Percentiles rank a stretch among this genome's conserved stretches.
These are phyloP conservation scores for Lophius americanus DNA, from an alignment of 2,797 vertebrate genomes.

Conservation along the genomic window DNA sequence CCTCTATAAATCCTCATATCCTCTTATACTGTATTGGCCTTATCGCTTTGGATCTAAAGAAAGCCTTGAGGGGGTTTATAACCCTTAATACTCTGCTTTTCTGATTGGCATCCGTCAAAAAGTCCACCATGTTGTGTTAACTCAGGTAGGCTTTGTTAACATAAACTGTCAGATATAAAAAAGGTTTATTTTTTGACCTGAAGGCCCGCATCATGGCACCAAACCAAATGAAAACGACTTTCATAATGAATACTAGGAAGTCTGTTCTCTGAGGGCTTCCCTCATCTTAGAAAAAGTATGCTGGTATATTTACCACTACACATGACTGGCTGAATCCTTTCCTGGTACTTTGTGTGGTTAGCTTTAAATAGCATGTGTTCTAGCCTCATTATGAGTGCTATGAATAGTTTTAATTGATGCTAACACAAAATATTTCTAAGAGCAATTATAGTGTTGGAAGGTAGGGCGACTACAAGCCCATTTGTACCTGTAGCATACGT, in stretches of 20 bases:
- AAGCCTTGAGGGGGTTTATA: constrained; percentile 20
- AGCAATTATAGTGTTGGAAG: background rate
- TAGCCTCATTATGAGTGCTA: background rate
- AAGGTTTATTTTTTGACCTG: constrained; percentile 46
- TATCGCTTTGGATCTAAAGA: constrained; percentile 23
- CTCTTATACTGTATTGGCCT: constrained; percentile 44
- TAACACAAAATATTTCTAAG: background rate
- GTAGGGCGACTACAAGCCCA: background rate
- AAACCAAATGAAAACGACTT: constrained; percentile 46
- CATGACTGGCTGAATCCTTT: constrained; percentile 23
- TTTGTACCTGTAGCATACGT: background rate
- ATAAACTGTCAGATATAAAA: constrained; percentile 47
- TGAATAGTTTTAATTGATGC: constrained; percentile 3
- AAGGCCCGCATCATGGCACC: constrained; percentile 35
- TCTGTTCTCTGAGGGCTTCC: constrained; percentile 50
- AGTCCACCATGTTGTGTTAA: constrained; percentile 22
- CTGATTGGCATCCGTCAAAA: constrained; percentile 5
- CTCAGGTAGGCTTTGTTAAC: constrained; percentile 52
- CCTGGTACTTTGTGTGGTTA: constrained; percentile 27
- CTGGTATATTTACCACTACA: constrained; percentile 22
- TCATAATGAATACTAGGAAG: constrained; percentile 53
- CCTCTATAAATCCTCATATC: constrained; percentile 47
- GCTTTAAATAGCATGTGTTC: constrained; percentile 26
- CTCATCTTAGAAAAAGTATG: constrained; percentile 29
- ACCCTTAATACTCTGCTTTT: constrained; percentile 19